These are phyloP conservation scores for Glossosoma conforme DNA, from an alignment of 1,140 invertebrate genomes.

Conservation along the genomic window DNA sequence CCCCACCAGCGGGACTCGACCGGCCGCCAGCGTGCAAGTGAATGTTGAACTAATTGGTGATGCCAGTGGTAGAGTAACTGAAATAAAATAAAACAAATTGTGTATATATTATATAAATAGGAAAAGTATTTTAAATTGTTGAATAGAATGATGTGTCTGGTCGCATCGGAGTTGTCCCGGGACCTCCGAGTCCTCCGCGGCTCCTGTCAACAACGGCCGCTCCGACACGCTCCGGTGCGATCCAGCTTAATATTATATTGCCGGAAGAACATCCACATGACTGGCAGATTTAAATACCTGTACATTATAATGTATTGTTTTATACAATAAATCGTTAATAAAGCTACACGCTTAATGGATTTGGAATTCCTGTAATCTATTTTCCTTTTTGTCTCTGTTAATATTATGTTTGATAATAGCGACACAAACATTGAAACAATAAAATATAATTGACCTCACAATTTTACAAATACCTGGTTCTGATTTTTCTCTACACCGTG, in stretches of 20 bases:
- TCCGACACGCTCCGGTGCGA: constrained; percentile 49
- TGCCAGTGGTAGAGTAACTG: constrained; percentile 32
- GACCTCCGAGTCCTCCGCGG: no score
- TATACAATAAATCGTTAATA: constrained; percentile 56
- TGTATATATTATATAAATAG: constrained; percentile 33
- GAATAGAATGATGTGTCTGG: constrained; percentile 30
- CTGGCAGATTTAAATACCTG: constrained; percentile 53
- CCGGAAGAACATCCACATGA: constrained; percentile 47
- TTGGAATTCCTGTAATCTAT: constrained; percentile 8
- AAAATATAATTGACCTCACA: no score
- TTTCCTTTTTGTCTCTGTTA: neutral
- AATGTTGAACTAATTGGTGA: constrained; percentile 29
- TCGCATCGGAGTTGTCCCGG: constrained; percentile 26
- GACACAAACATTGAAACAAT: no score
- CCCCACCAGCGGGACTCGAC: constrained; percentile 2
- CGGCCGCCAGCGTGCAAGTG: constrained; percentile 21
- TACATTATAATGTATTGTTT: constrained; percentile 57
- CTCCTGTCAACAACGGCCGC: no score
- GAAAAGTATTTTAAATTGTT: constrained; percentile 34
- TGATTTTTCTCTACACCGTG: no score
- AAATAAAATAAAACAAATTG: constrained; percentile 32
- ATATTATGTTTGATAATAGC: no score
- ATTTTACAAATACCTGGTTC: no score
- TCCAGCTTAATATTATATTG: constrained; percentile 48
- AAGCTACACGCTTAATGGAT: constrained; percentile 33